phyloP scores from a whole-genome alignment of 2,888 invertebrate species.

The Nymphalis urticae region DNA sequence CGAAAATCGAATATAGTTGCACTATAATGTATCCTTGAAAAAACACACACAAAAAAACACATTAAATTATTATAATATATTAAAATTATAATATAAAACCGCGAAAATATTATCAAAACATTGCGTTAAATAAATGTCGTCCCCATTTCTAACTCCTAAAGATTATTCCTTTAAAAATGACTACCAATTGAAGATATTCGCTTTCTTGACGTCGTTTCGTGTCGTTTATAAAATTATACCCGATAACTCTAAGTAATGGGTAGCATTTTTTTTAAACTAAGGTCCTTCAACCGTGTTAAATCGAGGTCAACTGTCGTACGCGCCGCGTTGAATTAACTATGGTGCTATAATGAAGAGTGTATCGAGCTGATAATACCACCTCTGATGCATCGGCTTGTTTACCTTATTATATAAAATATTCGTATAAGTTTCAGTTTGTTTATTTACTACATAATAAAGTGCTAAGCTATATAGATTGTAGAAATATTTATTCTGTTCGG shows the following conservation, averaged over 20 bases:
- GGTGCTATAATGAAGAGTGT: slow-evolving; percentile 53
- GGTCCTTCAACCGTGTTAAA: slow-evolving; percentile 54
- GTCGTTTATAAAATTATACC: slow-evolving; percentile 34
- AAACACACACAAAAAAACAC: too few relatives aligned
- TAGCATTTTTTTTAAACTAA: slow-evolving; percentile 34
- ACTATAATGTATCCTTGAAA: too few relatives aligned
- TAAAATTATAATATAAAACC: background rate
- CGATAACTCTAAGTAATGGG: slow-evolving; percentile 36
- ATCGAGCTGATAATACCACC: slow-evolving; percentile 54
- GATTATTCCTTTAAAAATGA: slow-evolving; percentile 18
- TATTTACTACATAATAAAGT: too few relatives aligned
- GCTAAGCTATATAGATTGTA: too few relatives aligned
- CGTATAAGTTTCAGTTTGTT: too few relatives aligned
- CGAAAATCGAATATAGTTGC: too few relatives aligned
- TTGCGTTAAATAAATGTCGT: background rate
- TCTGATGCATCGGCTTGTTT: slow-evolving; percentile 10
- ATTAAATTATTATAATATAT: too few relatives aligned
- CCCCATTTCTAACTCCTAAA: slow-evolving; percentile 1
- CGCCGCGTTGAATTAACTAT: slow-evolving; percentile 57
- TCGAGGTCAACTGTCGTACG: slow-evolving; percentile 49
- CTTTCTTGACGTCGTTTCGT: slow-evolving; percentile 11
- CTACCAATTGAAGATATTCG: slow-evolving; percentile 12
- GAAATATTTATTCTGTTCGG: too few relatives aligned
- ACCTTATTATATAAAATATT: background rate
- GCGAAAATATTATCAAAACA: slow-evolving; percentile 3